Conservation (phyloP, 2,797 vertebrate genomes). For the Melanitta fusca region DNA sequence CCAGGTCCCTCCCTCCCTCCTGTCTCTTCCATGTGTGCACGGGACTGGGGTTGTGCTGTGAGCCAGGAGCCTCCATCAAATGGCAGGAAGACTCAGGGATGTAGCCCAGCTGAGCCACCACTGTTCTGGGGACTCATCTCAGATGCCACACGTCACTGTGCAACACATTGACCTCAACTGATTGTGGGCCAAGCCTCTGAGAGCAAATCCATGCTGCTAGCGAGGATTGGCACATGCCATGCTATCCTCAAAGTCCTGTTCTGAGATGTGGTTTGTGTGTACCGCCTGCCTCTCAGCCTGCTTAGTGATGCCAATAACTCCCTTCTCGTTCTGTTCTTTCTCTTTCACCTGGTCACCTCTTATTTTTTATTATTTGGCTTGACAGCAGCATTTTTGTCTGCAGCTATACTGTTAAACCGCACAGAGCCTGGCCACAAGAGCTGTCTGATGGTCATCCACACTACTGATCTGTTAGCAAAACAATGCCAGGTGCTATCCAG, state of each 20-base stretch:
- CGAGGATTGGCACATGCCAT: no score
- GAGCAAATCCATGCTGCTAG: background rate
- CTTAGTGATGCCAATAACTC: accelerated
- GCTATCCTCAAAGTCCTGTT: background rate
- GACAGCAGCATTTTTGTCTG: background rate
- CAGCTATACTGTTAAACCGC: accelerated
- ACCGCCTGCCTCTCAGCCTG: background rate
- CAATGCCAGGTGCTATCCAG: no score
- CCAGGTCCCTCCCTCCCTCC: background rate
- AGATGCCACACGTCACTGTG: background rate
- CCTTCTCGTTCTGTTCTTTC: background rate
- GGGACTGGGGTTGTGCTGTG: background rate
- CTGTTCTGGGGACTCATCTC: background rate
- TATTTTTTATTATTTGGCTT: background rate
- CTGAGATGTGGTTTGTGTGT: background rate
- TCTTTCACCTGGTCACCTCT: background rate
- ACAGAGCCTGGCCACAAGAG: background rate
- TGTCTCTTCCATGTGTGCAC: background rate
- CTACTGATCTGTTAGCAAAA: background rate
- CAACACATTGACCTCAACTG: accelerated
- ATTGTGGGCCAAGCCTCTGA: background rate
- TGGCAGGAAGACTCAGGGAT: background rate
- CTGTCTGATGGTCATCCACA: background rate
- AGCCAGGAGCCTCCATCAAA: background rate
- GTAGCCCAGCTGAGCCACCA: background rate